Evolutionary conservation across 2,113 vertebrate species (phyloP), one percentile per base, ranked within the genome.

Genomic region (Entomyzon cyanotis): DNA sequence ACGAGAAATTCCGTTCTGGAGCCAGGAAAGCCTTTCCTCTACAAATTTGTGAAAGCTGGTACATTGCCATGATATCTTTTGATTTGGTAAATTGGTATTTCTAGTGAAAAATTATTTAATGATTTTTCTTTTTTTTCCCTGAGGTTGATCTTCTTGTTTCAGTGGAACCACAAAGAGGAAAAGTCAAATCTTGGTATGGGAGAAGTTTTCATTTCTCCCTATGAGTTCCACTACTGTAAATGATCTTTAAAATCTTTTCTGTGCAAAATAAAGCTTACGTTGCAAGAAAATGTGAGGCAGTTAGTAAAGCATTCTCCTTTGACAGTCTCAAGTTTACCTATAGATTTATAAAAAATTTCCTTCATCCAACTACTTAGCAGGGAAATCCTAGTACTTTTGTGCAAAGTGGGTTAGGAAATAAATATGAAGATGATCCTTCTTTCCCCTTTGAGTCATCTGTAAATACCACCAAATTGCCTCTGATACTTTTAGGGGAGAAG

Each of bases 381-480:
- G 47, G 75, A 95, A 83, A 85, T 87, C 28, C 63, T 91, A 87
- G 35, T 79, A 93, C 18, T 93, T 24, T 39, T 62, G 18, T 83
- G 33, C 82, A 80, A 94, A 92, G 14, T 56, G 33, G 23, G 18
- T 85, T 93, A 89, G 67, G 86, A 96, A 94, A 87, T 85, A 95
- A 93, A 39, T 83, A 89, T 47, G 50, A 88, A 94, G 81, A 78
- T 86, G 87, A 93, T 90, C 50, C 42, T 94, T 95, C 64, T 70
- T 94, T 97, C 42, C 88, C 7, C 30, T 86, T 83, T 62, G 64
- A 80, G 56, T 86, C 75, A 60, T 90, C 75, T 92, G 22, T 74
- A 84, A 90, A 86, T 95, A 68, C 35, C 37, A 83, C 71, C 47
- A 83, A 86, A 94, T 91, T 90, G 39, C n/a, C 23, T 53, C 15